Base-by-base conservation (phyloP, 2,888 invertebrate genomes). In the Melipona beecheii region DNA sequence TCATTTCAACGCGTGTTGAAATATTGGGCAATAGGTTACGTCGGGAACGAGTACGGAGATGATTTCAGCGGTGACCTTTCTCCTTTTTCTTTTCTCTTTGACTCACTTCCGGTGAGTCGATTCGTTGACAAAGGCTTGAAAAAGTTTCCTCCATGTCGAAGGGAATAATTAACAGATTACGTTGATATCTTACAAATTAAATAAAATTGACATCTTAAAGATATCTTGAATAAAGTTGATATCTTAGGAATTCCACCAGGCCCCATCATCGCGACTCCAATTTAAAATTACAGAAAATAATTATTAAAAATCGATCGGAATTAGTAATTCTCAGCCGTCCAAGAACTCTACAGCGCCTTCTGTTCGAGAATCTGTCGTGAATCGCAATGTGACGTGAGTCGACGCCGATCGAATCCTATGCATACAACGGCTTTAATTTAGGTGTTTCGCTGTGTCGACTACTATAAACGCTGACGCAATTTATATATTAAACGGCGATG, bases 401-500 rank as follows among this genome's bases (percentile, higher is more conserved):
- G 6, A 27, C 1, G 0, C 27, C 17, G 24, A 19, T 60, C 60
- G 24, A 62, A 43, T 43, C 43, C 43, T 9, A 1, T 27, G 19
- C 19, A 2, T 19, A 19, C 21, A 1, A 31, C 13, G 64, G 64
- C 31, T 31, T 64, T 5, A 21, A 64, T 64, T 64, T 31, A 36
- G 64, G 36, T 19, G 27, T 21, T 31, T 36, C 11, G 21, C 4
- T 5, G 62, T 13, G 13, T 62, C 21, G 36, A 19, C 31, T 31
- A 4, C 19, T 13, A 21, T 9, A 21, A 49, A 43, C n/a, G 66
- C 60, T 73, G 65, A 68, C 49, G 65, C 81, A 62, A 81, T 81
- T 68, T 68, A 68, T 62, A 78, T 58, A 60, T 58, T 81, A 81
- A 81, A 81, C 76, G 52, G 15, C 62, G 69, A 64, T 81, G 82